These are phyloP conservation scores for Leucophora obtusa DNA, from an alignment of 2,888 invertebrate species.

Conservation along the genomic window DNA sequence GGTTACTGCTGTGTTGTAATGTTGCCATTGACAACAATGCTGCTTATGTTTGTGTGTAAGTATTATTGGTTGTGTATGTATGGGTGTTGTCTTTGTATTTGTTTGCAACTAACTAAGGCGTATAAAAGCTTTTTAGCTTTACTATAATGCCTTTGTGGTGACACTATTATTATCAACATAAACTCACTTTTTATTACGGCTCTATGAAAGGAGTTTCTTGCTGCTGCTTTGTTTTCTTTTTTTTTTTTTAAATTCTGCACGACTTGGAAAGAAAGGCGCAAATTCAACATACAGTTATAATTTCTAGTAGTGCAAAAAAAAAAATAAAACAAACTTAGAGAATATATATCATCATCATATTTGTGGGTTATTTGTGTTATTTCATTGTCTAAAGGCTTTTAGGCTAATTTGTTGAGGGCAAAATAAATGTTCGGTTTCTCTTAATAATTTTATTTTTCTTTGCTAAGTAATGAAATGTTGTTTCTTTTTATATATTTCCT, in stretches of 20 bases:
- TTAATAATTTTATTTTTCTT: neutral
- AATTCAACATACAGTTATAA: neutral
- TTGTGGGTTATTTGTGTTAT: neutral
- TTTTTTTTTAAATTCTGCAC: neutral
- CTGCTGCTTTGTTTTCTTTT: neutral
- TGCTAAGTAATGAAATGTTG: conserved; percentile 11
- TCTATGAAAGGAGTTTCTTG: neutral
- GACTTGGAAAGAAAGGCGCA: conserved; percentile 6
- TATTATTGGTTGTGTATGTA: neutral
- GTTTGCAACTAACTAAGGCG: conserved; percentile 8
- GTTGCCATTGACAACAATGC: neutral
- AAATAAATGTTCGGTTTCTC: conserved; percentile 6
- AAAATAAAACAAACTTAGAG: neutral
- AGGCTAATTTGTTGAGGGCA: conserved; percentile 34
- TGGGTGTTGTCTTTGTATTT: neutral
- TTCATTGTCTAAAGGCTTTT: conserved; percentile 25
- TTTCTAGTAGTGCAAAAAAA: no score
- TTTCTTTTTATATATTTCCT: neutral
- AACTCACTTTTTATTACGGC: conserved; percentile 27
- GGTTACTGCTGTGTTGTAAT: conserved; percentile 2
- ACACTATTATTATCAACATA: conserved; percentile 36
- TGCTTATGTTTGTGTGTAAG: neutral
- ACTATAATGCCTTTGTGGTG: conserved; percentile 32
- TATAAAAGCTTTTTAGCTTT: conserved; percentile 42
- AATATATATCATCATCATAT: neutral